Percentiles rank a stretch among this genome's conserved stretches.
phyloP scores from a whole-genome alignment of 2,797 vertebrate genomes.

The Chrysocyon brachyurus region DNA sequence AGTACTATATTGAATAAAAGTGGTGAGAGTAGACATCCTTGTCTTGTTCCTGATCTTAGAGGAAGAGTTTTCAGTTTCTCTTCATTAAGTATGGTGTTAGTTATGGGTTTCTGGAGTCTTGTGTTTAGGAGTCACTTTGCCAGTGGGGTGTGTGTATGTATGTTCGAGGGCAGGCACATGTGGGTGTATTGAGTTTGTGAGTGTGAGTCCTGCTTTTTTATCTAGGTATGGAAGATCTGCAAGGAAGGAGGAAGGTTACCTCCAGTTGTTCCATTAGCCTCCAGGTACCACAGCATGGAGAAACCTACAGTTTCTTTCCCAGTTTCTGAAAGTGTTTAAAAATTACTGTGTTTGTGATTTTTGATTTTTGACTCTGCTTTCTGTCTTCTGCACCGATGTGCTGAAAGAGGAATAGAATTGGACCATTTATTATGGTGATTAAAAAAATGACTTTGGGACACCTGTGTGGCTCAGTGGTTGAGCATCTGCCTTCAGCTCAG shows the following conservation, averaged over 20 bases:
- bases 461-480: too few relatives aligned
- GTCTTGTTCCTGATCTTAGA: neutral
- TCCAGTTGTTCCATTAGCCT: neutral
- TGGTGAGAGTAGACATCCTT: neutral
- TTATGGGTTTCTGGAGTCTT: neutral
- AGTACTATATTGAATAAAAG: neutral
- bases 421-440: neutral
- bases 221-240: neutral
- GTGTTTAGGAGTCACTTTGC: neutral
- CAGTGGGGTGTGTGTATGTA: neutral
- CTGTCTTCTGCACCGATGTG: neutral
- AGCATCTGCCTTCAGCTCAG: too few relatives aligned
- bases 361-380: neutral
- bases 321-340: neutral
- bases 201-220: neutral
- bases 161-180: neutral
- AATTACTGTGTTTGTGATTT: neutral
- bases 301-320: neutral
- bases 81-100: neutral
- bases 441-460: neutral
- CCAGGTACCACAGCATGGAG: neutral
- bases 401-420: neutral
- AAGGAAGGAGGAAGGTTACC: too few relatives aligned
- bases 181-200: neutral
- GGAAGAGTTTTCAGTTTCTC: neutral